These are phyloP conservation scores for Lagenorhynchus albirostris DNA, from an alignment of 2,113 vertebrate genomes.

Conservation along the genomic window DNA sequence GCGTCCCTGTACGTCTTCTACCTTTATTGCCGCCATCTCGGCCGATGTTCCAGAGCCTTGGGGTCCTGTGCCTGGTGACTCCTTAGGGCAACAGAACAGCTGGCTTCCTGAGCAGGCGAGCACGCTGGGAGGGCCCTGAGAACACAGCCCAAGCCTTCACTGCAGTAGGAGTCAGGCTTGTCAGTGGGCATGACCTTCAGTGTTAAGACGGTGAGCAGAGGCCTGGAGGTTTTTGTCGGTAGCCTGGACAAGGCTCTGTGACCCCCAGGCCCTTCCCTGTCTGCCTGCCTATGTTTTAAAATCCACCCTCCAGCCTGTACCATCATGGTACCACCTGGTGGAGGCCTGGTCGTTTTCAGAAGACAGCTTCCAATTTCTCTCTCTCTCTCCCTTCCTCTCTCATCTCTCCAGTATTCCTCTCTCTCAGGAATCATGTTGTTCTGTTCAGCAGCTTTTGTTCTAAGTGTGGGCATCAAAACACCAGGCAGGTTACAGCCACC, in stretches of 20 bases:
- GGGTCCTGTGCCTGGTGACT: background rate
- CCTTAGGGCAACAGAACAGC: rapidly evolving
- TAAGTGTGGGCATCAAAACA: background rate
- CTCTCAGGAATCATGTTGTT: background rate
- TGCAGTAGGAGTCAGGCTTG: background rate
- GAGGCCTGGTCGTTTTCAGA: background rate
- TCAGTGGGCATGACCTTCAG: too few relatives aligned
- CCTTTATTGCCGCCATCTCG: rapidly evolving
- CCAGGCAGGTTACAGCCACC: background rate
- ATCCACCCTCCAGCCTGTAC: background rate
- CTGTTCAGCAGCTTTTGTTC: background rate
- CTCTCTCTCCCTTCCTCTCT: background rate
- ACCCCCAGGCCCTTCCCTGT: background rate
- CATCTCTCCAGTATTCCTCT: background rate
- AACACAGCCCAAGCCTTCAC: background rate
- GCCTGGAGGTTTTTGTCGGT: background rate
- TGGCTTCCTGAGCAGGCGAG: background rate
- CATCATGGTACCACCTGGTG: rapidly evolving
- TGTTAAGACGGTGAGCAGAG: background rate
- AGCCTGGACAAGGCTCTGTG: too few relatives aligned
- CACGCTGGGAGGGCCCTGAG: rapidly evolving
- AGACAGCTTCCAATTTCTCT: background rate
- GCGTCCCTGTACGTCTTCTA: rapidly evolving
- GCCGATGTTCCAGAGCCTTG: rapidly evolving
- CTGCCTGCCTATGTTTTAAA: background rate